Percentiles rank a stretch among this genome's conserved stretches.
phyloP scores from a whole-genome alignment of 2,113 vertebrate species.

The Excalfactoria chinensis region DNA sequence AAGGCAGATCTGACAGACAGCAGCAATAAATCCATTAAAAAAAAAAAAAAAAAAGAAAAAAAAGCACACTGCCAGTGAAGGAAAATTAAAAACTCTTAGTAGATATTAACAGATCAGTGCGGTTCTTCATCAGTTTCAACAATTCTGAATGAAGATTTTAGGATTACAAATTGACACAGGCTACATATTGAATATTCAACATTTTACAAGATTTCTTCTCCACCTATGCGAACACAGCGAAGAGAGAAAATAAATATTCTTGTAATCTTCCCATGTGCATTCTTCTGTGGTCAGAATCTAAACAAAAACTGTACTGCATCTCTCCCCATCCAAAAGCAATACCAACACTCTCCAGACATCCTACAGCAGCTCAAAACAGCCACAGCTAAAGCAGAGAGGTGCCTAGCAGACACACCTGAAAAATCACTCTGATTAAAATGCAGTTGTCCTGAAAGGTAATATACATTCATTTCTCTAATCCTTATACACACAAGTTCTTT shows the following conservation, averaged over 20 bases:
- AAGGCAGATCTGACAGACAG: background rate
- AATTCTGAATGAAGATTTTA: constrained; percentile 19
- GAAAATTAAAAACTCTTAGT: constrained; percentile 10
- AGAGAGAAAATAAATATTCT: background rate
- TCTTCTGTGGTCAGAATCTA: background rate
- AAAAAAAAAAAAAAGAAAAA: background rate
- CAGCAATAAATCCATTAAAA: constrained; percentile 29
- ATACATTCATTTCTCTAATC: background rate
- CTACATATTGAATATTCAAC: background rate
- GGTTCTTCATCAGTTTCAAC: background rate
- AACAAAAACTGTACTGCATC: background rate
- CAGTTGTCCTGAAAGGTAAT: background rate
- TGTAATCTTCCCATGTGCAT: background rate
- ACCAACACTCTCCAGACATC: background rate
- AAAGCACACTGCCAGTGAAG: background rate
- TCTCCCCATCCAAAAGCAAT: background rate
- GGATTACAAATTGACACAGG: background rate
- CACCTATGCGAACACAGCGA: background rate
- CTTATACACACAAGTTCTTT: background rate
- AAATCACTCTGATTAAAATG: background rate
- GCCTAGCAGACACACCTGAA: background rate
- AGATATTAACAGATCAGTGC: background rate
- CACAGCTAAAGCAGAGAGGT: background rate
- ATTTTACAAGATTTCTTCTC: background rate
- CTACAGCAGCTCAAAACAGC: background rate